phyloP scores from a whole-genome alignment of 2,888 invertebrate genomes.

The Drosophila formosana region DNA sequence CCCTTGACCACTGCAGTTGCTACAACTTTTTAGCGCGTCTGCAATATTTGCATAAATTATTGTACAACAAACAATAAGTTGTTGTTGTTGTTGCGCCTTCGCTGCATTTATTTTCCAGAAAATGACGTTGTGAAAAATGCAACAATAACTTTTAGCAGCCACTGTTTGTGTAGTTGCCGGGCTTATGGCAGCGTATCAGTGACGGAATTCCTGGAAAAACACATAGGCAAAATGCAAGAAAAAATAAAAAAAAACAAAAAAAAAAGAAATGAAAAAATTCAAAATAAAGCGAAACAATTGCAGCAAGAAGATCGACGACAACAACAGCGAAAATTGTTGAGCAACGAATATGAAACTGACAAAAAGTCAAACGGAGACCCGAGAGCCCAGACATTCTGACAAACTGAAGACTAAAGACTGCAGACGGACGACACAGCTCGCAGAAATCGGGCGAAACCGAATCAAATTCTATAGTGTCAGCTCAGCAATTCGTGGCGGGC shows the following conservation, averaged over 20 bases:
- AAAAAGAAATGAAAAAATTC: slow-evolving; percentile 30
- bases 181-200: slow-evolving; percentile 68
- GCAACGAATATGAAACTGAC: slow-evolving; percentile 66
- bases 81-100: slow-evolving; percentile 4
- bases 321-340: slow-evolving; percentile 44
- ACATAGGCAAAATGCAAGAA: slow-evolving; percentile 69
- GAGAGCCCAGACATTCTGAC: slow-evolving; percentile 6
- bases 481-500: slow-evolving; percentile 56
- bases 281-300: slow-evolving; percentile 31
- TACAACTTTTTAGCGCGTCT: slow-evolving; percentile 64
- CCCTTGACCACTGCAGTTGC: not conserved
- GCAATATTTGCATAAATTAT: slow-evolving; percentile 79
- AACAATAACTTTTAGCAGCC: slow-evolving; percentile 55
- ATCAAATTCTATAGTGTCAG: slow-evolving; percentile 44
- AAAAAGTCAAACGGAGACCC: slow-evolving; percentile 21
- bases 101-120: slow-evolving; percentile 72
- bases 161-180: slow-evolving; percentile 27
- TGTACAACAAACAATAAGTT: slow-evolving; percentile 73
- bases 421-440: slow-evolving; percentile 9
- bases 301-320: slow-evolving; percentile 24
- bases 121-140: slow-evolving; percentile 81
- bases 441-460: slow-evolving; percentile 8
- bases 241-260: slow-evolving; percentile 26
- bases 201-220: slow-evolving; percentile 83
- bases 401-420: not conserved